Evolutionary conservation across 2,113 vertebrate species (phyloP), one percentile per base, ranked within the genome.

Genomic region (Sula dactylatra): DNA sequence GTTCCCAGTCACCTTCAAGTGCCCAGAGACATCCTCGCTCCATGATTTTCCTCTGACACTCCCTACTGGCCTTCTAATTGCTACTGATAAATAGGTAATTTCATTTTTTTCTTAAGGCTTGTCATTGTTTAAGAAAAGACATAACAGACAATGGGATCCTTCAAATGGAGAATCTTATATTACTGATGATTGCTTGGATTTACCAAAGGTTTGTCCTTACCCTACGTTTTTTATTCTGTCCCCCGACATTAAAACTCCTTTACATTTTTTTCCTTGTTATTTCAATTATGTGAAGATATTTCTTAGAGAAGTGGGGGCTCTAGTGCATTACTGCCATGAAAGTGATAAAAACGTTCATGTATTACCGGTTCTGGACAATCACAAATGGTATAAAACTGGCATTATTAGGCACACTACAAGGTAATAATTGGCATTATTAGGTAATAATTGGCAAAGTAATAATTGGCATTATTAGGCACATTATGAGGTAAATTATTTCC

Each of bases 1-100:
- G 3, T 1, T 42, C 17, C 74, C 16, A 1, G 0, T 19, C 32
- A 4, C 34, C 5, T 24, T 44, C 2, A 0, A 1, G 0, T 21
- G 17, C 40, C 67, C 78, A 10, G 14, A 4, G 31, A 13, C 0
- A 0, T 15, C 26, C 45, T 45, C 0, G 0, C 38, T n/a, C 36
- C 31, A 3, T 1, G 2, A 0, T 9, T 14, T 9, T 59, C 44
- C 44, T 7, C 44, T 17, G 44, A 6, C 10, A 50, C 44, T n/a
- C 34, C 50, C 22, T 16, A 5, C 2, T 12, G 1, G 2, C 27
- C 38, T 54, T 32, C n/a, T 14, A 26, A 27, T 16, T n/a, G 16
- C 17, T 59, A 24, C 34, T 25, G 11, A 36, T 36, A 86, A 65
- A 13, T 3, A 65, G 9, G 10, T 8, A 50, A 67, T 59, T 73